Evolutionary conservation across 2,888 invertebrate genomes (phyloP).

Genomic region (Beris chalybata): DNA sequence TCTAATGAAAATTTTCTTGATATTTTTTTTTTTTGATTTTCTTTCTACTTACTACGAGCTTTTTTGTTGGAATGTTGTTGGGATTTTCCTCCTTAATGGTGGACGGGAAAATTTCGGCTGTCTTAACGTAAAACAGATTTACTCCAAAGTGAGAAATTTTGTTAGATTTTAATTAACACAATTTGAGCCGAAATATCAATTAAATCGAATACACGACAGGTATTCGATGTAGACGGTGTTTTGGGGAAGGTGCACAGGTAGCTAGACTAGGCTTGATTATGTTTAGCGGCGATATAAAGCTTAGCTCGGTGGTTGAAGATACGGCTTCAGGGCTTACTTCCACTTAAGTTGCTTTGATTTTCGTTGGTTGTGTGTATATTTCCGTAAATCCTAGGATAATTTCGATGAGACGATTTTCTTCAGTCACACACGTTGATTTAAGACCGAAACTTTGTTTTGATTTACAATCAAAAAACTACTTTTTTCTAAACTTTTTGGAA

Average conservation of each 20-base stretch:
- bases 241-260: too few species aligned
- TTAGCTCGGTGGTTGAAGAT: too few species aligned
- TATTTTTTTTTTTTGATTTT: too few species aligned
- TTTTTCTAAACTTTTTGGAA: slow-evolving; percentile 5
- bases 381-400: too few species aligned
- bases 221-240: too few species aligned
- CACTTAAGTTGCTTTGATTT: slow-evolving; percentile 20
- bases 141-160: slow-evolving; percentile 59
- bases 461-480: neutral
- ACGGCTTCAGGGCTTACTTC: slow-evolving; percentile 4
- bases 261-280: too few species aligned
- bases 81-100: slow-evolving; percentile 57
- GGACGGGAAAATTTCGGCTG: slow-evolving; percentile 53
- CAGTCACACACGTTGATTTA: neutral
- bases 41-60: slow-evolving; percentile 54
- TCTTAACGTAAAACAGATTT: slow-evolving; percentile 57
- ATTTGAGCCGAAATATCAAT: slow-evolving; percentile 20
- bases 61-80: slow-evolving; percentile 55
- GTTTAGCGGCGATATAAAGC: too few species aligned
- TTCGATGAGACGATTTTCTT: neutral
- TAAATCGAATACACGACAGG: slow-evolving; percentile 7
- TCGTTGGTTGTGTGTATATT: too few species aligned
- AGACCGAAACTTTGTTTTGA: slow-evolving; percentile 2
- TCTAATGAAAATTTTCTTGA: too few species aligned
- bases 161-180: slow-evolving; percentile 53